Evolutionary conservation across 2,797 vertebrate species (phyloP).

Genomic region (Moxostoma hubbsi): DNA sequence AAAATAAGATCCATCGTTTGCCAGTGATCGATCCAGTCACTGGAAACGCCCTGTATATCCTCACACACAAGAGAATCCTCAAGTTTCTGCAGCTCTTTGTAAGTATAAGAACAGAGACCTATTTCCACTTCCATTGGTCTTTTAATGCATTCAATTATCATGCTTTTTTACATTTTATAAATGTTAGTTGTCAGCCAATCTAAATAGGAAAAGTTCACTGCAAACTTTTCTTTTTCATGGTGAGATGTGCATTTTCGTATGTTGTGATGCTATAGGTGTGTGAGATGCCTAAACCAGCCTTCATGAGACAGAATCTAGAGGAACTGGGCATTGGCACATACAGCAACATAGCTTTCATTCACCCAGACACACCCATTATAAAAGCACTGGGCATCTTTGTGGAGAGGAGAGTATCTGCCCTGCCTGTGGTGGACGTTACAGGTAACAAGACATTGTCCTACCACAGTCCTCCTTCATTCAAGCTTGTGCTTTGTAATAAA

Average conservation of each 20-base stretch:
- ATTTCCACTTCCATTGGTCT: neutral
- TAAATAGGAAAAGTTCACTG: neutral
- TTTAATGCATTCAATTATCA: neutral
- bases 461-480: too few species aligned
- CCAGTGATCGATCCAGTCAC: constrained; percentile 98
- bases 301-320: constrained; percentile 96
- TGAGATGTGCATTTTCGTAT: neutral
- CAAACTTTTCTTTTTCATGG: neutral
- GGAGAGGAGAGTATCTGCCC: constrained; percentile 92
- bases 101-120: constrained; percentile 70
- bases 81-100: constrained; percentile 99
- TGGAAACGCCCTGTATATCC: constrained; percentile 99
- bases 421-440: constrained; percentile 94
- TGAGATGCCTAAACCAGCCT: constrained; percentile 99
- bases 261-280: constrained; percentile 80
- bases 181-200: neutral
- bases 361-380: constrained; percentile 97
- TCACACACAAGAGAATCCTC: constrained; percentile 99
- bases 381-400: constrained; percentile 97
- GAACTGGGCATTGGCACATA: constrained; percentile 97
- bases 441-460: constrained; percentile 70
- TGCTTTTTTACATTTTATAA: neutral
- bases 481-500: neutral
- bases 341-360: constrained; percentile 94
- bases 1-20: constrained; percentile 99